Evolutionary conservation across 2,113 vertebrate species (phyloP).

Genomic region (Otus sunia): DNA sequence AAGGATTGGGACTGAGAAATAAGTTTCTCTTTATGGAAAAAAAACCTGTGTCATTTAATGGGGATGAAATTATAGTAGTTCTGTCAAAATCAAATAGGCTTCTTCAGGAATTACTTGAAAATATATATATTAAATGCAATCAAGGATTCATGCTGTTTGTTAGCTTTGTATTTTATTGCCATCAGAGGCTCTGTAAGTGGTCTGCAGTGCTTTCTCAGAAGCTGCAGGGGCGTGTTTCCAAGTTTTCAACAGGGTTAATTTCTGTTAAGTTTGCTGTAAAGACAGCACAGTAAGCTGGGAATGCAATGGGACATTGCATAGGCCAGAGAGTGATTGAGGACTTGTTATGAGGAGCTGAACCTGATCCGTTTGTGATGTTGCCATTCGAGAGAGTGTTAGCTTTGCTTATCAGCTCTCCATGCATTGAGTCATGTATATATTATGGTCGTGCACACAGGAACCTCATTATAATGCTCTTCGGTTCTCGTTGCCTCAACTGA

Average conservation of each 20-base stretch:
- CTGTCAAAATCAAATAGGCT: background rate
- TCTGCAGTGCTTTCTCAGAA: background rate
- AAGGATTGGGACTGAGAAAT: background rate
- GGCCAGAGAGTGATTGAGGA: background rate
- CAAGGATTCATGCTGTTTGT: background rate
- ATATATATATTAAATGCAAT: background rate
- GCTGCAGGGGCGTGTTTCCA: background rate
- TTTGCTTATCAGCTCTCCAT: background rate
- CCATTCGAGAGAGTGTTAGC: background rate
- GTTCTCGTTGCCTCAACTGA: slow-evolving; percentile 7
- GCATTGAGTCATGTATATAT: background rate
- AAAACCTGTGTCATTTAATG: background rate
- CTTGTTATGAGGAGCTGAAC: background rate
- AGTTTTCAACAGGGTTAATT: background rate
- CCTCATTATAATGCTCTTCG: slow-evolving; percentile 29
- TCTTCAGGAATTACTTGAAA: background rate
- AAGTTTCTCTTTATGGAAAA: background rate
- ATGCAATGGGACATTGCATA: background rate
- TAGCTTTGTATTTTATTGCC: background rate
- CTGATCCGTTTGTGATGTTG: background rate
- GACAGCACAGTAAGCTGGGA: background rate
- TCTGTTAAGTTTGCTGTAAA: background rate
- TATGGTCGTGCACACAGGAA: background rate
- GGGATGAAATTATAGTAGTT: background rate
- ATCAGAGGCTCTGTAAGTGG: background rate